Conservation (phyloP, 2,888 invertebrate genomes). For the Lucinisca nassula region DNA sequence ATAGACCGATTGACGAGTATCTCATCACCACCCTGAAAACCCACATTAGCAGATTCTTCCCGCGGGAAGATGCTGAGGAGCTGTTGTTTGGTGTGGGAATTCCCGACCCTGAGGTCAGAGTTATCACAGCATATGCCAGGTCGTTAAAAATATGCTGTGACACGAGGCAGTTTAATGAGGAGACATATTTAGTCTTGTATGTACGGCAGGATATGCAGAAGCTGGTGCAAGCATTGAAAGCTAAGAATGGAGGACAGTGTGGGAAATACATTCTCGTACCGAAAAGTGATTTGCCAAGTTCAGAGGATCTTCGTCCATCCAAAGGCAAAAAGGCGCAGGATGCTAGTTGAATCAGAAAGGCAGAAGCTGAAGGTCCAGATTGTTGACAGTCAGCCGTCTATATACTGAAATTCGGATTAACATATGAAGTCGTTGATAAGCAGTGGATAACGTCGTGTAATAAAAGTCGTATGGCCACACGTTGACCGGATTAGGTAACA, state of each 20-base stretch:
- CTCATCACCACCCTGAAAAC: conserved; percentile 61
- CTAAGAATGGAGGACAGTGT: not conserved
- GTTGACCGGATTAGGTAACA: no score
- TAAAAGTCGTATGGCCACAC: no score
- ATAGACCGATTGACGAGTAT: conserved; percentile 46
- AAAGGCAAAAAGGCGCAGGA: no score
- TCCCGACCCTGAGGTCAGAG: conserved; percentile 57
- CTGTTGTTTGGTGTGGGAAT: conserved; percentile 76
- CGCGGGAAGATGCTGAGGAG: conserved; percentile 67
- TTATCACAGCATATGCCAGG: conserved; percentile 55
- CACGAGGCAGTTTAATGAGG: conserved; percentile 60
- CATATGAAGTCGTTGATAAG: no score
- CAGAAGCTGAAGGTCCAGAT: no score
- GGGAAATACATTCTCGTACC: conserved; percentile 53
- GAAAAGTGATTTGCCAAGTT: conserved; percentile 31
- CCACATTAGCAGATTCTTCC: conserved; percentile 64
- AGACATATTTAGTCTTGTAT: conserved; percentile 57
- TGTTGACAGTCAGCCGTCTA: no score
- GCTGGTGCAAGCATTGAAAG: conserved; percentile 56
- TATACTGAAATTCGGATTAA: no score
- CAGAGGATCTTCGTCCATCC: not conserved
- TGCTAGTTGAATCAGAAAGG: no score
- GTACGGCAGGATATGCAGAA: conserved; percentile 61
- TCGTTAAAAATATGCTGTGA: conserved; percentile 52
- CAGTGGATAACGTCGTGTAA: no score